A percentile compares a stretch with the other conserved stretches of the same genome.
Conservation (phyloP, 2,888 invertebrate genomes). For the Drosophila mettleri region DNA sequence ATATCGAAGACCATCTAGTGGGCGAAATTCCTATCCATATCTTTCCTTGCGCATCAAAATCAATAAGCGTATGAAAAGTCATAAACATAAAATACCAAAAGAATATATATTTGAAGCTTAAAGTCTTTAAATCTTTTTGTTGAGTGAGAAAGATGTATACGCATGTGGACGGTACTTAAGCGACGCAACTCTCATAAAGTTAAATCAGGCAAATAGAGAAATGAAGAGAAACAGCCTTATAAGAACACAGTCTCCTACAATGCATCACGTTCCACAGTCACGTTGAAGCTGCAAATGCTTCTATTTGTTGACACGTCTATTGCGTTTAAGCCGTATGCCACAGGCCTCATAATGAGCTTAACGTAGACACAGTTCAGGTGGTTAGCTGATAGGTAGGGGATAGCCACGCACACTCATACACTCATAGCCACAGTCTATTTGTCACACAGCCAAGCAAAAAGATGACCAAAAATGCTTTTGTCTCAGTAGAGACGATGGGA, state of each 20-base stretch:
- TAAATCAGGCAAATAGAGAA: neutral
- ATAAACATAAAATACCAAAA: constrained; percentile 59
- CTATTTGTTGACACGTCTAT: constrained; percentile 40
- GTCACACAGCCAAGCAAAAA: constrained; percentile 6
- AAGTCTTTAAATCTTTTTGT: constrained; percentile 2
- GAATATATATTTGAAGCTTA: constrained; percentile 17
- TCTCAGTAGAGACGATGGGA: too few relatives aligned
- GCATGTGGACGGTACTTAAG: constrained; percentile 22
- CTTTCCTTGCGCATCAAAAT: constrained; percentile 59
- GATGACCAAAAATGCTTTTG: constrained; percentile 17
- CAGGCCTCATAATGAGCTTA: constrained; percentile 71
- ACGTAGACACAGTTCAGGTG: constrained; percentile 25
- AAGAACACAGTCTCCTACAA: constrained; percentile 14
- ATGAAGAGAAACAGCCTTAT: neutral
- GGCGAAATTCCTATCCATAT: constrained; percentile 35
- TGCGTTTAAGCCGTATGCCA: constrained; percentile 48
- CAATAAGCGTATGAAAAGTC: constrained; percentile 73
- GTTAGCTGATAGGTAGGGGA: neutral
- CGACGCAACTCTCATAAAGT: constrained; percentile 19
- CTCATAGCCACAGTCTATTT: too few relatives aligned
- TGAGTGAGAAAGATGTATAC: constrained; percentile 12
- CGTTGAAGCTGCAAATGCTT: constrained; percentile 1
- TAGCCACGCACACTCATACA: constrained; percentile 12
- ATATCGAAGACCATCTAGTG: constrained; percentile 13
- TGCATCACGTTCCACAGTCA: neutral